phyloP scores from a whole-genome alignment of 2,113 vertebrate species.

The Sterrhoptilus dennistouni region DNA sequence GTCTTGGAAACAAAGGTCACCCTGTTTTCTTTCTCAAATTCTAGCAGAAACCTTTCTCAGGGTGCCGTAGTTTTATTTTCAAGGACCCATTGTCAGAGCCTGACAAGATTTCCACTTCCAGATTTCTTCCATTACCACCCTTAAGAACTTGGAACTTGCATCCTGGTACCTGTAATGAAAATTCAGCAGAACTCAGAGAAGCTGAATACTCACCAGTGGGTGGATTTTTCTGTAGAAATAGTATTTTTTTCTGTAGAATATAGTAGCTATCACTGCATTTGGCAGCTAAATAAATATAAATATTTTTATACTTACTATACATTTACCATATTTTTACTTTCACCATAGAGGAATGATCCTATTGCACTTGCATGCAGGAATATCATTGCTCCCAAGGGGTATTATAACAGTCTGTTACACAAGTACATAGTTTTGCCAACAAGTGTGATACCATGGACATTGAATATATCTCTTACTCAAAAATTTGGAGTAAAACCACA shows the following conservation, averaged over 20 bases:
- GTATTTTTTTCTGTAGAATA: not conserved
- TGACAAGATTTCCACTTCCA: constrained; percentile 45
- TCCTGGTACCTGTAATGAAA: not conserved
- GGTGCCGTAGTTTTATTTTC: constrained; percentile 34
- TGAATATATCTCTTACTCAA: not conserved
- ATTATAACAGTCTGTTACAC: not conserved
- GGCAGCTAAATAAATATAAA: not conserved
- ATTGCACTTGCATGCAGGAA: not conserved
- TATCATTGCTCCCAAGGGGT: not conserved
- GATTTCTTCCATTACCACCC: constrained; percentile 11
- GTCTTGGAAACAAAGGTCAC: constrained; percentile 42
- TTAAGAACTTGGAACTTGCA: constrained; percentile 39
- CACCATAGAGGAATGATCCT: not conserved
- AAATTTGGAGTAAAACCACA: not conserved
- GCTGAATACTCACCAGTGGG: not conserved
- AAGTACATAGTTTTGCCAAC: not conserved
- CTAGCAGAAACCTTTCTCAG: constrained; percentile 42
- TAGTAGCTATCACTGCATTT: not conserved
- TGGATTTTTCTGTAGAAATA: not conserved
- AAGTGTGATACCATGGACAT: not conserved
- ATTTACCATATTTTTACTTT: not conserved
- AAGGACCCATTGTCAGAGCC: constrained; percentile 15
- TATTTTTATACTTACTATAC: not conserved
- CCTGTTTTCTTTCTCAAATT: constrained; percentile 12
- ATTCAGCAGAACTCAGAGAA: not conserved